These are phyloP conservation scores for Phylloscopus trochiloides DNA, from an alignment of 2,113 vertebrate species.

Conservation along the genomic window DNA sequence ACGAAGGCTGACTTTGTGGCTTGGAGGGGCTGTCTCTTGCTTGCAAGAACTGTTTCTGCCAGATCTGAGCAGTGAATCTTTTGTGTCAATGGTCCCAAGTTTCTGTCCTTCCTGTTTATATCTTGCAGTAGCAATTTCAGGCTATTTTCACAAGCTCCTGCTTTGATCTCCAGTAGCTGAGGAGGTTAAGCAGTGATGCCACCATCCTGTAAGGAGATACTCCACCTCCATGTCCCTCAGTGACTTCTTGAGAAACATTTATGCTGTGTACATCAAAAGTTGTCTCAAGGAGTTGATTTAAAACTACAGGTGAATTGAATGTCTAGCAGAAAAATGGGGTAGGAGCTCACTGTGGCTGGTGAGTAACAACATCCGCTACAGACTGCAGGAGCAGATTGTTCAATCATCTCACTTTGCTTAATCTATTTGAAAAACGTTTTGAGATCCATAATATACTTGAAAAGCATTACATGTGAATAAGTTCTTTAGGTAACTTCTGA, in stretches of 20 bases:
- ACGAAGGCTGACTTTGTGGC: background rate
- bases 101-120: background rate
- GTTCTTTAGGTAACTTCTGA: background rate
- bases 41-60: background rate
- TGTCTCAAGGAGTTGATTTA: background rate
- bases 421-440: background rate
- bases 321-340: background rate
- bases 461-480: background rate
- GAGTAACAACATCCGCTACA: background rate
- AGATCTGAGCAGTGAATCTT: background rate
- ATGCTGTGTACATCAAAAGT: background rate
- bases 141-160: background rate
- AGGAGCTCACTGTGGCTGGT: background rate
- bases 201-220: background rate
- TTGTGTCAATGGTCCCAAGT: background rate
- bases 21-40: background rate
- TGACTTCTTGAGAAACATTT: background rate
- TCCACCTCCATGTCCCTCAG: background rate
- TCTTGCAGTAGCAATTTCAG: background rate
- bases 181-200: background rate
- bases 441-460: background rate
- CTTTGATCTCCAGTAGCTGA: background rate
- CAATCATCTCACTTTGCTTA: background rate
- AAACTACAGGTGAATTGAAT: background rate
- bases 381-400: background rate